Evolutionary conservation across 1,140 invertebrate species (phyloP).

Genomic region (Zaprionus inermis): DNA sequence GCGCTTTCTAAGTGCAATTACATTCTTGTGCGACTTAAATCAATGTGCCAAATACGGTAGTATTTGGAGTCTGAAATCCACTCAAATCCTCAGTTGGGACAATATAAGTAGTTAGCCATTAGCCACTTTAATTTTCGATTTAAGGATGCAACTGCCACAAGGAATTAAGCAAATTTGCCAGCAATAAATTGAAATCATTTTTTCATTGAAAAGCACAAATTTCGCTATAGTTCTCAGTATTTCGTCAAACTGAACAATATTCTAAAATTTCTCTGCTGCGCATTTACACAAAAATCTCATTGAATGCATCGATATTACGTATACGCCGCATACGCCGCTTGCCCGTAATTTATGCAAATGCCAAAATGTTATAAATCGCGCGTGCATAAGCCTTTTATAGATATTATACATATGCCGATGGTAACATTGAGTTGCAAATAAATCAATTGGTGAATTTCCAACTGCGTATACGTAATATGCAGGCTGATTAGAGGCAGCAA

Average conservation of each 20-base stretch:
- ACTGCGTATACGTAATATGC: slow-evolving; percentile 62
- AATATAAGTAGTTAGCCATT: background rate
- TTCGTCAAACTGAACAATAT: background rate
- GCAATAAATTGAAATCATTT: background rate
- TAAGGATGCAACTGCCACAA: background rate
- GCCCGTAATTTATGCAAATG: slow-evolving; percentile 63
- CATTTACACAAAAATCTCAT: background rate
- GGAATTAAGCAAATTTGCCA: background rate
- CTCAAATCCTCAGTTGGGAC: slow-evolving; percentile 10
- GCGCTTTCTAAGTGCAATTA: slow-evolving; percentile 54
- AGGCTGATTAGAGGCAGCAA: slow-evolving; percentile 53
- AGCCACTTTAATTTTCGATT: background rate
- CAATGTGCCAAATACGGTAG: slow-evolving; percentile 47
- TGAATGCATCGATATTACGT: slow-evolving; percentile 17
- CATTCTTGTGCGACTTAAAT: slow-evolving; percentile 67
- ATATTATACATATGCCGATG: slow-evolving; percentile 17
- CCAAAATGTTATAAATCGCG: slow-evolving; percentile 58
- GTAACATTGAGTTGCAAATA: slow-evolving; percentile 54
- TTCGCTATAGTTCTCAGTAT: background rate
- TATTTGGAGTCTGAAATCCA: slow-evolving; percentile 14
- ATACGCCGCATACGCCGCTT: slow-evolving; percentile 22
- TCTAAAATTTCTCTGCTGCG: background rate
- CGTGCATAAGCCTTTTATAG: slow-evolving; percentile 50
- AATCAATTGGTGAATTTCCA: slow-evolving; percentile 67
- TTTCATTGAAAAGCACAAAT: background rate